phyloP scores from a whole-genome alignment of 2,113 vertebrate genomes.

The Vombatus ursinus region DNA sequence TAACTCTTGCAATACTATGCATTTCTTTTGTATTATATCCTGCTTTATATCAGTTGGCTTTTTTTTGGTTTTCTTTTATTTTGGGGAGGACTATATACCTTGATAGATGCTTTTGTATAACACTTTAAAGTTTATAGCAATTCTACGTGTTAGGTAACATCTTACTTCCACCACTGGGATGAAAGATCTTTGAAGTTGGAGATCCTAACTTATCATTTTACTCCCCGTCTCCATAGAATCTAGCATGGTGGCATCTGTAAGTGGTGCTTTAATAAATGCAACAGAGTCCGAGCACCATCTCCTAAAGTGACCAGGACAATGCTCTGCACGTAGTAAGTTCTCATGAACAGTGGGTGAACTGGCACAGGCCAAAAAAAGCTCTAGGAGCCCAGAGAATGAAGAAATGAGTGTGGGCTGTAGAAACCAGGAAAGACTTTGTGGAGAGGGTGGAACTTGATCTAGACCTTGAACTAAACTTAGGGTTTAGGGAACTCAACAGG shows the following conservation, averaged over 20 bases:
- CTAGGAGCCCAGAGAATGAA: not conserved
- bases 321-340: not conserved
- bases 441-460: not conserved
- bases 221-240: not conserved
- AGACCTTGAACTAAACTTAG: not conserved
- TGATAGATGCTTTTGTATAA: not conserved
- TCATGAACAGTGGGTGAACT: not conserved
- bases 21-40: not conserved
- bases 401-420: not conserved
- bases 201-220: not conserved
- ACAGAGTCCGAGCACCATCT: not conserved
- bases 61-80: not conserved
- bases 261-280: not conserved
- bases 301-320: not conserved
- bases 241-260: not conserved
- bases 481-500: not conserved
- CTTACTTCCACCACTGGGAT: not conserved
- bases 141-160: not conserved
- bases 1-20: not conserved
- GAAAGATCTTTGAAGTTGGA: not conserved
- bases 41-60: not conserved
- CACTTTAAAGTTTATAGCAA: not conserved
- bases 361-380: not conserved
- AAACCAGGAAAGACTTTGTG: not conserved
- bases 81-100: no score